These are phyloP conservation scores for Micrasema minimum DNA, from an alignment of 1,140 invertebrate genomes.

Conservation along the genomic window DNA sequence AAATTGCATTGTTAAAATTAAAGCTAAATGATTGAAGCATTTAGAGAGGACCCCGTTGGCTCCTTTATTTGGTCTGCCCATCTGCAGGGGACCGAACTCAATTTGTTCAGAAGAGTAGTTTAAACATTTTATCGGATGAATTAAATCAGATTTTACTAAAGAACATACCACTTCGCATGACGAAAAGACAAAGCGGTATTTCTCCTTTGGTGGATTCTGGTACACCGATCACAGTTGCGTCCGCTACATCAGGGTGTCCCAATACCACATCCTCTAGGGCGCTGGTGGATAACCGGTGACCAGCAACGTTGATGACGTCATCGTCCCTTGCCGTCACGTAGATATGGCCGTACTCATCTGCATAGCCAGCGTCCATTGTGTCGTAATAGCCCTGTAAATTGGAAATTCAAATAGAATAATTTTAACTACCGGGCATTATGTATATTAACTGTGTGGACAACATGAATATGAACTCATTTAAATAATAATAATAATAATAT, in stretches of 20 bases:
- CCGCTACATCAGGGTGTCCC: conserved; percentile 82
- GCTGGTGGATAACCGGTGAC: conserved; percentile 88
- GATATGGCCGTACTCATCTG: conserved; percentile 85
- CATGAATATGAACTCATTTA: too few relatives aligned
- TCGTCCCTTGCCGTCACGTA: conserved; percentile 91
- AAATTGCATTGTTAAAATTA: too few relatives aligned
- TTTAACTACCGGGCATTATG: too few relatives aligned
- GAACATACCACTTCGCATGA: conserved; percentile 71
- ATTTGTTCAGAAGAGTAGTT: too few relatives aligned
- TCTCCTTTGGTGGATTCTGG: conserved; percentile 91
- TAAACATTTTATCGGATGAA: too few relatives aligned
- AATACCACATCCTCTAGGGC: conserved; percentile 90
- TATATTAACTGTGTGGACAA: too few relatives aligned
- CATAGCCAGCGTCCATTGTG: conserved; percentile 93
- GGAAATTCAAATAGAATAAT: neutral
- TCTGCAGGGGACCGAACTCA: too few relatives aligned
- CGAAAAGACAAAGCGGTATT: conserved; percentile 87
- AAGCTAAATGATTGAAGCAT: too few relatives aligned
- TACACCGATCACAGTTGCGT: conserved; percentile 89
- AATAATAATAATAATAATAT: too few relatives aligned
- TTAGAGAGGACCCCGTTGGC: too few relatives aligned
- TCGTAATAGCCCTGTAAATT: conserved; percentile 91
- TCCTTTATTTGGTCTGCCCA: too few relatives aligned
- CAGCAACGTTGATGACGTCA: conserved; percentile 96
- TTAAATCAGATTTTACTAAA: too few relatives aligned